phyloP scores from a whole-genome alignment of 2,113 vertebrate genomes.

The Budorcas taxicolor region DNA sequence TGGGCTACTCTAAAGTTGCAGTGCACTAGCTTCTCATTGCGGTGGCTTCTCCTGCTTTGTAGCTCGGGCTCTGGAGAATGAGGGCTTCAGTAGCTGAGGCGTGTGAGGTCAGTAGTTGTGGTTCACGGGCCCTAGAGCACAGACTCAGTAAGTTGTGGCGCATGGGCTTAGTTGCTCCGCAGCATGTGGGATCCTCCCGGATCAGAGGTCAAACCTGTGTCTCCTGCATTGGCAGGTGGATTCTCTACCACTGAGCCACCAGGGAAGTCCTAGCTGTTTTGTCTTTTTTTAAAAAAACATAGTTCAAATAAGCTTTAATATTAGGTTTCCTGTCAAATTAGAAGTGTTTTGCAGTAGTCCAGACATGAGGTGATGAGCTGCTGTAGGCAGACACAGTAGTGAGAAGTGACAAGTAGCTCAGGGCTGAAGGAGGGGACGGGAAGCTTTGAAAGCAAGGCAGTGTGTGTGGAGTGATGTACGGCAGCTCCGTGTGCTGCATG shows the following conservation, averaged over 20 bases:
- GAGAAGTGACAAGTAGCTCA: background rate
- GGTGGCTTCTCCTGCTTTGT: background rate
- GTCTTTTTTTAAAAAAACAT: background rate
- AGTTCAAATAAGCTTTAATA: background rate
- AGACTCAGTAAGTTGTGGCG: background rate
- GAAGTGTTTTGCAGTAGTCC: background rate
- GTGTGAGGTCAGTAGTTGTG: background rate
- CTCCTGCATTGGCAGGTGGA: background rate
- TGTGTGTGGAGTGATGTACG: background rate
- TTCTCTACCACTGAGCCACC: background rate
- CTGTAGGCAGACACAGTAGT: background rate
- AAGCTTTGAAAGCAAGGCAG: background rate
- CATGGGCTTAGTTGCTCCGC: background rate
- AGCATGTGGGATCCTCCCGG: background rate
- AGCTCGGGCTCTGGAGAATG: background rate
- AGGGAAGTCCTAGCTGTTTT: background rate
- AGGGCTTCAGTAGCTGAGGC: background rate
- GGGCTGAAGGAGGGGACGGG: background rate
- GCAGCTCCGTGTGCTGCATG: background rate
- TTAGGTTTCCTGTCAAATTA: background rate
- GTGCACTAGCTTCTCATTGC: background rate
- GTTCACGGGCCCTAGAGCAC: background rate
- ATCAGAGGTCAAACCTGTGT: background rate
- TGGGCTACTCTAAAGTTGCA: background rate
- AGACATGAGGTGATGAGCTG: background rate